A percentile compares a stretch with the other conserved stretches of the same genome.
Evolutionary conservation across 1,140 invertebrate species (phyloP).

Genomic region (Manduca sexta): DNA sequence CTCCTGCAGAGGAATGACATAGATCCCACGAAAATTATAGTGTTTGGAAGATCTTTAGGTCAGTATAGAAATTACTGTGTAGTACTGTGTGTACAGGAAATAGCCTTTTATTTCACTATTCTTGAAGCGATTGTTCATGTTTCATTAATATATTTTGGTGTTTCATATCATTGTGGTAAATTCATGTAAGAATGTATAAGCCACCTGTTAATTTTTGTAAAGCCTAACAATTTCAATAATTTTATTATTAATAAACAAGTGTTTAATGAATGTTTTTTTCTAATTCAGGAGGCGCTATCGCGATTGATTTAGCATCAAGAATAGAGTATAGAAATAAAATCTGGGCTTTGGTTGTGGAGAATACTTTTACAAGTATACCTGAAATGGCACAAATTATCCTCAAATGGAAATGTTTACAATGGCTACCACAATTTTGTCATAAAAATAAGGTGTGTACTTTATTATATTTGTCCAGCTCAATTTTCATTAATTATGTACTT

Average conservation of each 20-base stretch:
- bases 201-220: no score
- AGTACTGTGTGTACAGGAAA: no score
- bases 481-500: no score
- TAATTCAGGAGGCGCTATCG: slow-evolving; percentile 85
- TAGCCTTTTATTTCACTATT: no score
- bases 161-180: no score
- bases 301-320: slow-evolving; percentile 88
- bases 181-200: no score
- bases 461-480: no score
- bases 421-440: slow-evolving; percentile 83
- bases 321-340: slow-evolving; percentile 83
- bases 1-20: slow-evolving; percentile 86
- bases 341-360: slow-evolving; percentile 92
- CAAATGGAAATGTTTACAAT: slow-evolving; percentile 80
- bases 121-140: no score
- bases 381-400: slow-evolving; percentile 89
- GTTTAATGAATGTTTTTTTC: not conserved
- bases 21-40: slow-evolving; percentile 87
- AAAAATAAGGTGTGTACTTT: slow-evolving; percentile 83
- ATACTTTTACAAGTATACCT: slow-evolving; percentile 96
- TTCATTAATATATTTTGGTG: no score
- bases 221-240: no score
- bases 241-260: no score
- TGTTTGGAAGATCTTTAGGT: slow-evolving; percentile 96
- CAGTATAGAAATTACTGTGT: slow-evolving; percentile 14